Base-by-base conservation (phyloP, 2,113 vertebrate genomes). In the Varanus salvator region DNA sequence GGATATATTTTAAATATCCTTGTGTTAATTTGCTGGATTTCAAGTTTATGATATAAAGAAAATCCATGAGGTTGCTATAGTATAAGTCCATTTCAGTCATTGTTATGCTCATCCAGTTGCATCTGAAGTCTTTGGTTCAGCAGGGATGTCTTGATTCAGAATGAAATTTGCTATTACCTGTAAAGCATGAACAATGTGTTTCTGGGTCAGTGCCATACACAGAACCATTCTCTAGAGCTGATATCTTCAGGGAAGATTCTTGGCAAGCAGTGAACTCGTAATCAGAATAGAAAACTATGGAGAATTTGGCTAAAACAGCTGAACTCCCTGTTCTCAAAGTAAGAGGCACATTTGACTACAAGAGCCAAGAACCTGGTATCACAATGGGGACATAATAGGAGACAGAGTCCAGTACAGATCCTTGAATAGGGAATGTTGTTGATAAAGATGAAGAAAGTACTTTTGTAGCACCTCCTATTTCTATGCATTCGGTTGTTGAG, bases 51-150 rank as follows among this genome's bases (percentile, higher is more conserved):
- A 93, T 92, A 94, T 89, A 91, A 89, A 64, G 60, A 64, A 90
- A 92, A 87, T 90, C 85, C 92, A 91, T 93, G 91, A 69, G 86
- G 87, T 86, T 74, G 92, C 93, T 93, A 92, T 90, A 90, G 92
- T 86, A 84, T 1, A 31, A 80, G 89, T 38, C 50, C 0, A 0
- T 87, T 91, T 76, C 1, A 87, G 74, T 91, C 87, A 87, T 0
- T 80, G 80, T 84, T 94, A 83, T 90, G 71, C 85, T 93, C 76
- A 60, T 57, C 54, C 76, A 87, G 52, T 82, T 72, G 48, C 11
- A 85, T 72, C 78, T 44, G 80, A 81, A 74, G 80, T 34, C 80
- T 86, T 25, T 60, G 93, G 78, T 87, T 92, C 86, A 83, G 60
- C 8, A 0, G 31, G 48, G 60, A 88, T 12, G 54, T 66, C 54